Evolutionary conservation across 1,140 invertebrate genomes (phyloP).

Genomic region (Apis dorsata): DNA sequence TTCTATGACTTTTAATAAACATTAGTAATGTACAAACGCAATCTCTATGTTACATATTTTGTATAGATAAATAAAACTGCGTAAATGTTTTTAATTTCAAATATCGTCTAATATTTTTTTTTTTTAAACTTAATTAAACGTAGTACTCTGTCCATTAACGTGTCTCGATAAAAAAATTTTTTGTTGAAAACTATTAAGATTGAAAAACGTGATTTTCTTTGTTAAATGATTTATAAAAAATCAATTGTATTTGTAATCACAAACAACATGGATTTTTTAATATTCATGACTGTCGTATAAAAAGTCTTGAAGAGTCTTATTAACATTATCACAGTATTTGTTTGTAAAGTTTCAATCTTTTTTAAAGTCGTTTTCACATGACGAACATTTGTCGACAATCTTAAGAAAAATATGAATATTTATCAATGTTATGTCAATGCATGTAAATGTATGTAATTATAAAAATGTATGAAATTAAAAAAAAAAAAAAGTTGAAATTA

Average conservation of each 20-base stretch:
- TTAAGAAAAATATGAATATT: background rate
- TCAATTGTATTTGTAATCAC: background rate
- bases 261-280: constrained; percentile 1
- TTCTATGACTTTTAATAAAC: background rate
- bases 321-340: constrained; percentile 29
- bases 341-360: background rate
- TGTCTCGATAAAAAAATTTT: background rate
- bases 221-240: background rate
- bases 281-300: background rate
- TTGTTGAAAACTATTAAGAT: constrained; percentile 4
- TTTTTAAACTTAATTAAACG: background rate
- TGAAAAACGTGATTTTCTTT: constrained; percentile 15
- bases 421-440: background rate
- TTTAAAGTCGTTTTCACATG: background rate
- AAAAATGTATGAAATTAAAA: background rate
- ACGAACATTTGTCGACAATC: background rate
- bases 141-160: background rate
- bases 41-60: background rate
- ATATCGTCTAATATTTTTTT: background rate
- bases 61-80: background rate
- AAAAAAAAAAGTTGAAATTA: background rate
- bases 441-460: constrained; percentile 8
- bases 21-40: background rate
- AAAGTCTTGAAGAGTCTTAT: constrained; percentile 13
- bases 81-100: background rate